Base-by-base conservation (phyloP, 2,797 vertebrate species). In the Philypnodon macrostomus region DNA sequence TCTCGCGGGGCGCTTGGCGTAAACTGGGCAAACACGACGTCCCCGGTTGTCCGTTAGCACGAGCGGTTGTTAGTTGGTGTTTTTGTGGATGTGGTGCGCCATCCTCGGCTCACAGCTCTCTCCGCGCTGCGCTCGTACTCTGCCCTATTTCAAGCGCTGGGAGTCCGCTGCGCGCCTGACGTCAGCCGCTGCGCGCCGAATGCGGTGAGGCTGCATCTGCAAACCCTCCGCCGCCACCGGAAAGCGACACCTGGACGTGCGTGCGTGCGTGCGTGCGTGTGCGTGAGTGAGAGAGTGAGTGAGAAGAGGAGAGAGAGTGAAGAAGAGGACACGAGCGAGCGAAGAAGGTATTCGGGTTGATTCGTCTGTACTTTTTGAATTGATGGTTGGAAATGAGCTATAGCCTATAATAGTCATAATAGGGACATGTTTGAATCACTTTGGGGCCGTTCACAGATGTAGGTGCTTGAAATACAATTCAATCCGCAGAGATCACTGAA, bases 81-180 rank as follows among this genome's bases (percentile, higher is more conserved):
- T 34, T 7, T 3, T 29, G 58, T 55, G 26, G 56, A 48, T 38
- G 61, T 32, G 60, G 64, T 16, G 57, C 23, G 67, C 80, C 87
- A 81, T 87, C 72, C 74, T 80, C 78, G 77, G 66, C 78, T 77
- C 82, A 65, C 61, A 58, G 53, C 53, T 74, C 79, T 85, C 71
- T 80, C 73, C 18, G 82, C 85, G 70, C 70, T 67, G 24, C 65
- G 75, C 71, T 66, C 61, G 62, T 58, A 81, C 72, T 88, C 87
- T 90, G 91, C 91, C 86, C 93, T 95, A 94, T 96, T 94, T 96
- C 84, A 86, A 76, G 82, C 51, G 74, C 88, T 79, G 91, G 72
- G 88, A 57, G 85, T 85, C 85, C 69, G 89, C 90, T 88, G 89
- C 65, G 30, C 84, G 87, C 84, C 83, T 93, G 91, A 97, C 95